A percentile compares a stretch with the other conserved stretches of the same genome.
Evolutionary conservation across 2,888 invertebrate species (phyloP).

Genomic region (Girardia tigrina): DNA sequence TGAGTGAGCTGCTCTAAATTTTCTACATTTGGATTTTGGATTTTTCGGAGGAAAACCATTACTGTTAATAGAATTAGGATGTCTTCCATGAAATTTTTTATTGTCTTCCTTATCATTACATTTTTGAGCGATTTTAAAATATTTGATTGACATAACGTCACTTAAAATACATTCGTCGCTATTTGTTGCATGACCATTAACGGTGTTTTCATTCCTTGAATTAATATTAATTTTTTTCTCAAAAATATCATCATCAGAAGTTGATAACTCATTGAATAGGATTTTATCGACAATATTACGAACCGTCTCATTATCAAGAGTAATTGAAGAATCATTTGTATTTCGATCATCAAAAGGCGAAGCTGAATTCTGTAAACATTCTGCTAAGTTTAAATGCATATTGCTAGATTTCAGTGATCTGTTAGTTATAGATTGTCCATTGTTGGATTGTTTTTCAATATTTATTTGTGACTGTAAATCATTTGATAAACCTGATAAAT

Average conservation of each 20-base stretch:
- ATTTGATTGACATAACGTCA: neutral
- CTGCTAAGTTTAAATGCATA: neutral
- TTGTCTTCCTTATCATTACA: neutral
- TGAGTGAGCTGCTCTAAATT: neutral
- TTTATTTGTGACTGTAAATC: neutral
- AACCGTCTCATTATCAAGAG: neutral
- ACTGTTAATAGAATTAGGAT: neutral
- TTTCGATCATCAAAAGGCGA: neutral
- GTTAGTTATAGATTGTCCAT: neutral
- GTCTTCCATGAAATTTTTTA: too few relatives aligned
- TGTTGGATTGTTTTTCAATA: neutral
- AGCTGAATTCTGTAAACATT: neutral
- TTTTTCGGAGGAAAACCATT: neutral
- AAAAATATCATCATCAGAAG: slow-evolving; percentile 5
- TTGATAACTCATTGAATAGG: neutral
- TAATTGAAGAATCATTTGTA: neutral
- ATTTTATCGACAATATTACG: slow-evolving; percentile 1
- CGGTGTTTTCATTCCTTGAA: neutral
- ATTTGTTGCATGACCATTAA: neutral
- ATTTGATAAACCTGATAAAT: neutral
- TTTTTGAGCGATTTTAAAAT: neutral
- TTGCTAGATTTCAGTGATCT: neutral
- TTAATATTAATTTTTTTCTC: neutral
- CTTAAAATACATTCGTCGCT: neutral
- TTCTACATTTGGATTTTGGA: neutral